Percentiles rank a stretch among this genome's conserved stretches.
Conservation (phyloP, 2,113 vertebrate species). For the Perca fluviatilis region DNA sequence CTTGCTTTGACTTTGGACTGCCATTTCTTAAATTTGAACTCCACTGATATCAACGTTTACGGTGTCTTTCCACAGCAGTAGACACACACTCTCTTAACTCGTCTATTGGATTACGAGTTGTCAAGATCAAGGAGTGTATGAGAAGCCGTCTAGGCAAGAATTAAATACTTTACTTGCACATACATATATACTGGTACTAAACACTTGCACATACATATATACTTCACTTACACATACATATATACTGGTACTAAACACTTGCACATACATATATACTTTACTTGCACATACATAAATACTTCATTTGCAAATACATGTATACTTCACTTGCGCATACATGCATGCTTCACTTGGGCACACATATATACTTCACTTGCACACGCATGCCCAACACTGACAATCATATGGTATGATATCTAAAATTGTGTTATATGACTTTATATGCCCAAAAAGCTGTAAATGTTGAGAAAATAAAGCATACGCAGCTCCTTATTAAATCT, state of each 20-base stretch:
- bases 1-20: conserved; percentile 57
- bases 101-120: conserved; percentile 33
- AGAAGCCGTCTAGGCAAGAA: no score
- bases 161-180: no score
- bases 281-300: no score
- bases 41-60: conserved; percentile 29
- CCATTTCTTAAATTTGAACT: conserved; percentile 37
- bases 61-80: conserved; percentile 18
- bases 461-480: neutral
- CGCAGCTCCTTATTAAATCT: neutral
- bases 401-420: neutral
- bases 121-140: conserved; percentile 37
- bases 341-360: no score
- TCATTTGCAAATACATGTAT: no score
- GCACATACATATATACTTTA: no score
- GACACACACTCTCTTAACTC: conserved; percentile 25
- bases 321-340: no score
- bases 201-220: no score
- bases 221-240: no score
- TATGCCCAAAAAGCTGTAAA: neutral
- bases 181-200: no score
- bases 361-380: no score
- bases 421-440: neutral
- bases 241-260: no score
- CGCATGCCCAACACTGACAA: neutral